phyloP scores from a whole-genome alignment of 1,140 invertebrate species.

The Trypoxylus dichotomus region DNA sequence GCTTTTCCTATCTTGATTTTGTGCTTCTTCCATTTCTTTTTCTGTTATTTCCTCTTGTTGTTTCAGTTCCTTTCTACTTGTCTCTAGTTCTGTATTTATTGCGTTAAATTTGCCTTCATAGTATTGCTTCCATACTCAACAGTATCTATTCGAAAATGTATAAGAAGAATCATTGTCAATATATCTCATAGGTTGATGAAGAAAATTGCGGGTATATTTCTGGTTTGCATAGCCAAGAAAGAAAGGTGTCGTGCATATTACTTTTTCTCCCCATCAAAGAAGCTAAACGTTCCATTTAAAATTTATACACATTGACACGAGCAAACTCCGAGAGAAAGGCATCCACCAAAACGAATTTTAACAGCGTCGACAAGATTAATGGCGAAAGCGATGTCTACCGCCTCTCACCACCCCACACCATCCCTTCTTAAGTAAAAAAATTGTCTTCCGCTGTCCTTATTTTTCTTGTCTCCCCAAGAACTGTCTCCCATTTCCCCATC shows the following conservation, averaged over 20 bases:
- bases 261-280: not conserved
- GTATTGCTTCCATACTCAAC: no score
- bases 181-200: no score
- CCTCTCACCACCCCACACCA: not conserved
- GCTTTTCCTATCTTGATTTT: no score
- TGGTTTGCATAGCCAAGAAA: not conserved
- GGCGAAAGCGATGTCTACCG: not conserved
- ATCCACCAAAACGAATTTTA: not conserved
- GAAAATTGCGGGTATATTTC: no score
- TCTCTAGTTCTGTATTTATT: no score
- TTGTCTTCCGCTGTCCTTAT: not conserved
- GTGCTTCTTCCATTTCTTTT: no score
- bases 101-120: no score
- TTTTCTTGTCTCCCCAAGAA: not conserved
- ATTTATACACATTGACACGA: not conserved
- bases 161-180: no score
- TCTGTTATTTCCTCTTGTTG: no score
- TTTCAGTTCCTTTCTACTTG: no score
- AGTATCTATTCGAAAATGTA: no score
- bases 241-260: not conserved
- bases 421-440: not conserved
- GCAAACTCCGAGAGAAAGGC: not conserved
- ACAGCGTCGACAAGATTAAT: not conserved
- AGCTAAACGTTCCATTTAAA: not conserved
- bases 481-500: not conserved